Base-by-base conservation (phyloP, 2,888 invertebrate species). In the Steromphala cineraria region DNA sequence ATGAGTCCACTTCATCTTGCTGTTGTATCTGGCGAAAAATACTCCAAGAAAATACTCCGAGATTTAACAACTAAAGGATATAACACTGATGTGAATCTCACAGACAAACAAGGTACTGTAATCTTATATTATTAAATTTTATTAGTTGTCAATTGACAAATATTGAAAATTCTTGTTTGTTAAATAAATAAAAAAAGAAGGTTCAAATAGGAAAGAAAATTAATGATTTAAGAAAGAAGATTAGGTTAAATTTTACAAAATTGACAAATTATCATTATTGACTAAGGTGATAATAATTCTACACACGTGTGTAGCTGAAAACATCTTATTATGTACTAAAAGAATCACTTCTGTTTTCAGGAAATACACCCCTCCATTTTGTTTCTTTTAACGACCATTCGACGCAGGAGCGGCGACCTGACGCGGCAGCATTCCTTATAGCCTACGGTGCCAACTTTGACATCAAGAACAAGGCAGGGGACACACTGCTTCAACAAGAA, bases 311-410 rank as follows among this genome's bases (percentile, higher is more conserved):
- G 36, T 4, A 36, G 36, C n/a, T n/a, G n/a, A n/a, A n/a, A n/a
- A n/a, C n/a, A n/a, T n/a, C n/a, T n/a, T 10, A 28, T 2, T 24
- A 15, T 13, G 10, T 21, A 55, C 19, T 24, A 15, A 55, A 21
- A 17, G 13, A n/a, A 55, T 55, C 36, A 10, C n/a, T 53, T n/a
- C 3, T 53, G 8, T 5, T 86, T 90, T 15, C 85, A 92, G 92
- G 90, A 53, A 85, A 84, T 31, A 89, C 90, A 4, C 91, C 92
- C 5, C 85, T 92, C n/a, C 92, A 92, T 80, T 92, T 90, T 82
- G 91, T 91, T 5, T 89, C 90, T 82, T 92, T 92, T 79, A 89
- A 87, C 82, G 91, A 91, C 67, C 87, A 88, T 53, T 82, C 82
- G 13, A 84, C 84, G 40, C 90, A 89, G 67, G 89, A 90, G 36